A percentile compares a stretch with the other conserved stretches of the same genome.
These are phyloP conservation scores for Oligia latruncula DNA, from an alignment of 2,888 invertebrate genomes.

Conservation along the genomic window DNA sequence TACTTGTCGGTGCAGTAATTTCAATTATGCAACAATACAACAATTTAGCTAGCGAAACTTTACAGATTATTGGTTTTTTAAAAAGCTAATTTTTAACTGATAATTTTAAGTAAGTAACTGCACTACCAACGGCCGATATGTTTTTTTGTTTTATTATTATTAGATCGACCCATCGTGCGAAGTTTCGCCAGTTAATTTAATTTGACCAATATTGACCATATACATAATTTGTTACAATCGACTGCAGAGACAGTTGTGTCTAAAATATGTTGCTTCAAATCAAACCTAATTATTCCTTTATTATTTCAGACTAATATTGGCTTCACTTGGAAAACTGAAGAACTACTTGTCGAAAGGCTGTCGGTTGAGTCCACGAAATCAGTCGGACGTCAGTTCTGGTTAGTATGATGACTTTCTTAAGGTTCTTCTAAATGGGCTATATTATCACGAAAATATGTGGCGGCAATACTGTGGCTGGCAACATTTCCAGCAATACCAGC, in stretches of 20 bases:
- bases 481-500: neutral
- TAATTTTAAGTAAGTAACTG: neutral
- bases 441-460: neutral
- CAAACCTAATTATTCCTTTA: neutral
- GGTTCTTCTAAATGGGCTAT: neutral
- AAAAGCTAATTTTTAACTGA: neutral
- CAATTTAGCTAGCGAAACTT: neutral
- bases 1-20: neutral
- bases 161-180: neutral
- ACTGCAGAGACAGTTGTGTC: neutral
- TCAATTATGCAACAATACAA: neutral
- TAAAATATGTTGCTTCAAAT: neutral
- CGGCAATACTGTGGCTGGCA: neutral
- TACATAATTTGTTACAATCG: neutral
- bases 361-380: constrained; percentile 93
- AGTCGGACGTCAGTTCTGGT: constrained; percentile 94
- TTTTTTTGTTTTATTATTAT: neutral
- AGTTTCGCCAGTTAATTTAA: neutral
- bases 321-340: constrained; percentile 95
- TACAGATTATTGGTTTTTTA: neutral
- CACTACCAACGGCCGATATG: neutral
- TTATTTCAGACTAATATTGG: constrained; percentile 93
- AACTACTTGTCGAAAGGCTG: constrained; percentile 93
- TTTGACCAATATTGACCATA: neutral
- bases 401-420: constrained; percentile 44